Base-by-base conservation (phyloP, 2,888 invertebrate genomes). In the Dioctria linearis region DNA sequence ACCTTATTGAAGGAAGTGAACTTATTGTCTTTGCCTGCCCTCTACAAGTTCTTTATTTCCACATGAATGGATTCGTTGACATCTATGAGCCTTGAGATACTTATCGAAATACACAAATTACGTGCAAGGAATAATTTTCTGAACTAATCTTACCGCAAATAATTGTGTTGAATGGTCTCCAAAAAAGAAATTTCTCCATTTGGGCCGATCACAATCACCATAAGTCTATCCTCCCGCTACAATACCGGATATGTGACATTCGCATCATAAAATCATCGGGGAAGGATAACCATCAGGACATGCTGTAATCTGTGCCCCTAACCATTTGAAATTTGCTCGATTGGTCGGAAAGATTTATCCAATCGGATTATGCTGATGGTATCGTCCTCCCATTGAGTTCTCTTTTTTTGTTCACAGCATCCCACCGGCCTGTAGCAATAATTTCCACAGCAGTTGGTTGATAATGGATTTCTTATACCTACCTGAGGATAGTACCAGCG, bases 311-410 rank as follows among this genome's bases (percentile, higher is more conserved):
- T 69, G 69, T 49, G 49, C 69, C 69, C 69, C 46, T 25, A 69
- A 46, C 69, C 69, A 69, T 69, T 69, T 69, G 69, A 69, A 69
- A 69, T 69, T 69, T 69, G 69, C 69, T 69, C 49, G 69, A 69
- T 69, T 69, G 69, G 69, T 69, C 51, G 69, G 69, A 69, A 69
- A 69, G 69, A 69, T 69, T 69, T 49, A 69, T 69, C 69, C 69
- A 69, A 69, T 69, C 69, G 69, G 69, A 69, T 69, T 69, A 69
- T 43, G 51, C 11, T 69, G 69, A 69, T 69, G 69, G 13, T 69
- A 69, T 69, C 69, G 69, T 69, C 69, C 46, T 69, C 49, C 69
- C 51, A 9, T 49, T 43, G 8, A 43, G 49, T 46, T 42, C 43
- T 13, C 69, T 46, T 69, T 69, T 69, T 49, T 69, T 69, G n/a